These are phyloP conservation scores for Mercenaria mercenaria DNA, from an alignment of 1,140 invertebrate species.

Conservation along the genomic window DNA sequence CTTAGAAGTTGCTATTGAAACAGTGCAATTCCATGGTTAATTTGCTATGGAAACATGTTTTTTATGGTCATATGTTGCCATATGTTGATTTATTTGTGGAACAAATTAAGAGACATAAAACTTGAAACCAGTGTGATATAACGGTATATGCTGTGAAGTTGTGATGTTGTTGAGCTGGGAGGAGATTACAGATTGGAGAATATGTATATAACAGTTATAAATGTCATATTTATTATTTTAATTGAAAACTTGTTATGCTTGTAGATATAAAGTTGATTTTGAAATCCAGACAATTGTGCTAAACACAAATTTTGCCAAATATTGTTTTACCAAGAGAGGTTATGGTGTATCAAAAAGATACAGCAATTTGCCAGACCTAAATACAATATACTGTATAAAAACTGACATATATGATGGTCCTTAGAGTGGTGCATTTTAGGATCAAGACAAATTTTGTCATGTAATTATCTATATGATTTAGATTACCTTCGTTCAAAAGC, in stretches of 20 bases:
- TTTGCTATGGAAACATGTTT: neutral
- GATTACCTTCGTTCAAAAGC: too few species aligned
- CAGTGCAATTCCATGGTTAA: neutral
- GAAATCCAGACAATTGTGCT: conserved; percentile 4
- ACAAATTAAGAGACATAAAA: too few species aligned
- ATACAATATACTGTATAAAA: too few species aligned
- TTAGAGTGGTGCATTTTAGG: too few species aligned
- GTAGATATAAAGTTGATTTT: neutral
- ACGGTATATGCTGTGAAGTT: neutral
- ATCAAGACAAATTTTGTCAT: too few species aligned
- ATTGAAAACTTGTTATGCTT: neutral
- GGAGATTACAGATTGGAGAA: neutral
- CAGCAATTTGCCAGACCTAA: too few species aligned
- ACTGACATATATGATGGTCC: too few species aligned
- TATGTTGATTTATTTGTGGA: too few species aligned
- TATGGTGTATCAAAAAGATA: too few species aligned
- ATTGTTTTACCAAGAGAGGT: too few species aligned
- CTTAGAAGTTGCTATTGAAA: neutral
- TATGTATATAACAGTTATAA: neutral
- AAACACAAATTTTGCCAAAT: neutral
- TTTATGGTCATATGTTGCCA: neutral
- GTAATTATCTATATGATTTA: too few species aligned
- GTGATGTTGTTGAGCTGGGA: neutral
- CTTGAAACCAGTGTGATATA: conserved; percentile 23
- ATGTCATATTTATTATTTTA: conserved; percentile 14